Evolutionary conservation across 2,113 vertebrate species (phyloP).

Genomic region (Tychaedon coryphoeus): DNA sequence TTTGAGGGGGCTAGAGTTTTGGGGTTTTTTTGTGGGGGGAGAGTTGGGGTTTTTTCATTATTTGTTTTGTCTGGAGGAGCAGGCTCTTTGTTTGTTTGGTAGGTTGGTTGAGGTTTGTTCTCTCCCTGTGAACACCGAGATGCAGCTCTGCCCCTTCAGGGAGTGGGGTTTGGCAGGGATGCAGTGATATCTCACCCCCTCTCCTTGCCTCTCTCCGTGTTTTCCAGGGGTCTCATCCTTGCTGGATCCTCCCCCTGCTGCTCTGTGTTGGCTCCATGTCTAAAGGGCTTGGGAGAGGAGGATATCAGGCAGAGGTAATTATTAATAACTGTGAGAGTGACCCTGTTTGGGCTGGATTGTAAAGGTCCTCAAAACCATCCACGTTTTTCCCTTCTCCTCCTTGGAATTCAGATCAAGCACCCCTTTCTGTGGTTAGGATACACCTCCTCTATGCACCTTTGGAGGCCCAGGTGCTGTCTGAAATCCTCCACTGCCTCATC

Average conservation of each 20-base stretch:
- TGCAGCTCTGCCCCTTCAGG: background rate
- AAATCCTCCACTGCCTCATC: fast-evolving
- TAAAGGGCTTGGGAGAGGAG: background rate
- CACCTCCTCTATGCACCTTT: background rate
- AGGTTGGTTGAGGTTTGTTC: background rate
- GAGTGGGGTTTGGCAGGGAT: background rate
- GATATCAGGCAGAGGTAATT: background rate
- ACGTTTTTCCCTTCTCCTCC: background rate
- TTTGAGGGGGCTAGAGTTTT: background rate
- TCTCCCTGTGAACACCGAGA: fast-evolving
- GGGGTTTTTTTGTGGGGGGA: background rate
- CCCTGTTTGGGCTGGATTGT: background rate
- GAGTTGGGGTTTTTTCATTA: background rate
- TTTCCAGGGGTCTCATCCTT: background rate
- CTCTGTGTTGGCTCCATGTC: background rate
- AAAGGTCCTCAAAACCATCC: background rate
- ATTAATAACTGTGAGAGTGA: background rate
- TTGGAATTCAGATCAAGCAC: background rate
- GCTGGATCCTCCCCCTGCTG: background rate
- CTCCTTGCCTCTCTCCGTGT: background rate
- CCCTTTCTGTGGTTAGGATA: background rate
- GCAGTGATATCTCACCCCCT: background rate
- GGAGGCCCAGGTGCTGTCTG: background rate
- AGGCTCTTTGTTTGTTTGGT: background rate
- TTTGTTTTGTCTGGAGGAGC: background rate